Base-by-base conservation (phyloP, 2,113 vertebrate genomes). In the Erpornis zantholeuca region DNA sequence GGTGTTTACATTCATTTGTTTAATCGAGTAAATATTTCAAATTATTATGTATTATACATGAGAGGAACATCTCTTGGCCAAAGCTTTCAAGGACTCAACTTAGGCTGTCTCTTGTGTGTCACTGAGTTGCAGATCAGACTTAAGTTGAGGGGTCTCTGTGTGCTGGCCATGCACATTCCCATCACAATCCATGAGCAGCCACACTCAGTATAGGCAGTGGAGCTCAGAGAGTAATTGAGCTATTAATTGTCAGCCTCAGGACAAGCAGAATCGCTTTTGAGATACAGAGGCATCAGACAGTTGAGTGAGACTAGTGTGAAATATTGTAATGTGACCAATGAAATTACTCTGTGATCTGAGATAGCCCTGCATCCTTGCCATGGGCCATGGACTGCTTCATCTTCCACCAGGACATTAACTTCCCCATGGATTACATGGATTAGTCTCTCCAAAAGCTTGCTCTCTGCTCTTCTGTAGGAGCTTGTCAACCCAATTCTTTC, bases 31-130 rank as follows among this genome's bases (percentile, higher is more conserved):
- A n/a, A 23, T 53, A 49, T 64, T 88, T 52, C 33, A 23, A 36
- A 60, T 45, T 16, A 35, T 47, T 71, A 59, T n/a, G n/a, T n/a
- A n/a, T 28, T 36, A 69, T 0, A 29, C 4, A 2, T 0, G 12
- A 82, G 18, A 11, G 54, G 22, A 91, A 72, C 40, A 15, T 36
- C 17, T 45, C 42, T 63, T 31, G 64, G 50, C 59, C 40, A 38
- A 68, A 89, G 49, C 49, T 68, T 35, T n/a, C 44, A 38, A 63
- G 23, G 61, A 10, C 36, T 65, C n/a, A 33, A 0, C 5, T 50
- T 42, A 16, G 9, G 40, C 33, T 9, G 8, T 33, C 31, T 42
- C 22, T 57, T 31, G 38, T 10, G 24, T 59, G 29, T 4, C 6
- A 11, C 19, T 38, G 28, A 38, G 35, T 3, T 54, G 47, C 60